These are phyloP conservation scores for Troides helena DNA, from an alignment of 2,888 invertebrate species.

Conservation along the genomic window DNA sequence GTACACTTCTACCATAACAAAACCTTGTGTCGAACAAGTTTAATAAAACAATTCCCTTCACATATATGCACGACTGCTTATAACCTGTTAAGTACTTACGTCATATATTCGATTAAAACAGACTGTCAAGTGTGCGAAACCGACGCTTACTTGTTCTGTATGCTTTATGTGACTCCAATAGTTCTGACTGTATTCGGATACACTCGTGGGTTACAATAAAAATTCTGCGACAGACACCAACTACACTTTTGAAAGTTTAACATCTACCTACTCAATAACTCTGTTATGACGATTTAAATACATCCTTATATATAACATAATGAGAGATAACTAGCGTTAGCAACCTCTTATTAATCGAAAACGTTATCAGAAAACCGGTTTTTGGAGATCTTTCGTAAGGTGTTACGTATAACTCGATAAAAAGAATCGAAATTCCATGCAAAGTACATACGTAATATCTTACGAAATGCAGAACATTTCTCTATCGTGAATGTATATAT, in stretches of 20 bases:
- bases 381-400: conserved; percentile 59
- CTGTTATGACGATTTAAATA: background rate
- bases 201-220: no score
- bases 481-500: background rate
- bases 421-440: conserved; percentile 36
- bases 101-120: background rate
- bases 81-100: background rate
- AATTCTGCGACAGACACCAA: no score
- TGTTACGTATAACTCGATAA: conserved; percentile 42
- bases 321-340: background rate
- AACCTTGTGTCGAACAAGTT: no score
- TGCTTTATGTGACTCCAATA: no score
- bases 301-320: background rate
- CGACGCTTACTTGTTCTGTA: background rate
- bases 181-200: no score
- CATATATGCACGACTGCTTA: background rate
- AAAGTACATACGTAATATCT: conserved; percentile 18
- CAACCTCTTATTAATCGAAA: conserved; percentile 53
- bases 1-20: no score
- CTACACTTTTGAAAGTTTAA: no score
- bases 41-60: background rate
- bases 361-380: conserved; percentile 54
- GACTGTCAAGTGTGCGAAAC: background rate
- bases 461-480: conserved; percentile 7
- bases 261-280: no score